Evolutionary conservation across 2,113 vertebrate genomes (phyloP).

Genomic region (Lampris megalopsis): DNA sequence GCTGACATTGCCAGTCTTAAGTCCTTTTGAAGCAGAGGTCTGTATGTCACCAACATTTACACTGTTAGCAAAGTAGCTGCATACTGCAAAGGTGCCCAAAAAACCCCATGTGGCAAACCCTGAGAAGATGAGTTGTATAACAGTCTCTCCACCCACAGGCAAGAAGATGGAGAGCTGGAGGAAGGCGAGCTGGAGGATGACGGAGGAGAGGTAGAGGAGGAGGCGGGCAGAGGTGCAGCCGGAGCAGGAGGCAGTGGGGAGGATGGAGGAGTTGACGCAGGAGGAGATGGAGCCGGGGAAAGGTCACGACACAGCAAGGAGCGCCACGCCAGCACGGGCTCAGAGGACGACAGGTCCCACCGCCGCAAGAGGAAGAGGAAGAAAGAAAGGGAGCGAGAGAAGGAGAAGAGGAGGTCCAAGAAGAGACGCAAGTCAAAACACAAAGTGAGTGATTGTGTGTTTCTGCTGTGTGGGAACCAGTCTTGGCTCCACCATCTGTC

Average conservation of each 20-base stretch:
- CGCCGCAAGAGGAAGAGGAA: conserved; percentile 90
- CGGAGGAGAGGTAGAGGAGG: conserved; percentile 84
- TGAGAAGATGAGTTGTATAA: conserved; percentile 2
- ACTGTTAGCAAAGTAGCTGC: no score
- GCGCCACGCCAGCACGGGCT: conserved; percentile 85
- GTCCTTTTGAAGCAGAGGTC: no score
- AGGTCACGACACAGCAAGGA: conserved; percentile 80
- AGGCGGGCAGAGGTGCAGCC: conserved; percentile 58
- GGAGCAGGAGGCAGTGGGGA: conserved; percentile 57
- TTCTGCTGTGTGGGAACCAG: not conserved
- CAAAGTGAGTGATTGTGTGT: conserved; percentile 81
- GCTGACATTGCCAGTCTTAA: no score
- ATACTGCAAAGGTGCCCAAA: no score
- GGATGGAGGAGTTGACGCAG: conserved; percentile 70
- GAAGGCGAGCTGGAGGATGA: conserved; percentile 95
- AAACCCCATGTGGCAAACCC: not conserved
- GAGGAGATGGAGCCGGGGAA: conserved; percentile 76
- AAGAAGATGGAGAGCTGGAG: conserved; percentile 95
- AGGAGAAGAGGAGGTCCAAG: conserved; percentile 88
- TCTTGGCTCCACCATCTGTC: no score
- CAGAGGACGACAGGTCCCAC: conserved; percentile 89
- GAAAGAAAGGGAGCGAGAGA: conserved; percentile 90
- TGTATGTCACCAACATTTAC: no score
- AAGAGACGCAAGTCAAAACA: conserved; percentile 95
- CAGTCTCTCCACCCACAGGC: conserved; percentile 58